Percentiles rank a stretch among this genome's conserved stretches.
These are phyloP conservation scores for Pandemis heparana DNA, from an alignment of 2,888 invertebrate species.

Conservation along the genomic window DNA sequence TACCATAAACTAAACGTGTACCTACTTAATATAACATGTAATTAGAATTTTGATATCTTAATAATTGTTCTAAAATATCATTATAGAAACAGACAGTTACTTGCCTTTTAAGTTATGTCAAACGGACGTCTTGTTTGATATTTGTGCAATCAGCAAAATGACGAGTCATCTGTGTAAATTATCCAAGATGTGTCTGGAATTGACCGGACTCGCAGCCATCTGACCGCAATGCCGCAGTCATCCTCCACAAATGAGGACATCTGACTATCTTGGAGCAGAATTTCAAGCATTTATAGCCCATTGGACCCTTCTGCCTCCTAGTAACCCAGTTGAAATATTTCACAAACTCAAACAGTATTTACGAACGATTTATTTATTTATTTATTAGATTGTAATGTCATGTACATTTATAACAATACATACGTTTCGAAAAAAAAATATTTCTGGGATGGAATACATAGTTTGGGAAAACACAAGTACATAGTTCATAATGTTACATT, in stretches of 20 bases:
- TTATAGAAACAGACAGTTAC: neutral
- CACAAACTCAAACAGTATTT: conserved; percentile 1
- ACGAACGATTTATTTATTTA: too few species aligned
- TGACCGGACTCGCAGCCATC: conserved; percentile 34
- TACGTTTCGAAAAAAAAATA: too few species aligned
- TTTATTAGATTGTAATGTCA: too few species aligned
- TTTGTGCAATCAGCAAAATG: conserved; percentile 24
- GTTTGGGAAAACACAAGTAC: too few species aligned
- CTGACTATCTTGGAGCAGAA: conserved; percentile 37
- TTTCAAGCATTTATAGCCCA: conserved; percentile 22
- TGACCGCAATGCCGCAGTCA: conserved; percentile 36
- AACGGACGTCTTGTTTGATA: neutral
- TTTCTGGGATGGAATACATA: too few species aligned
- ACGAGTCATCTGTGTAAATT: conserved; percentile 37
- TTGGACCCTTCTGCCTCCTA: conserved; percentile 22
- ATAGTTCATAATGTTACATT: too few species aligned
- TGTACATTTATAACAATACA: too few species aligned
- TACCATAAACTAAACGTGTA: too few species aligned
- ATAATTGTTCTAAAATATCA: neutral
- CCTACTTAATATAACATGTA: too few species aligned
- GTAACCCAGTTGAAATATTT: conserved; percentile 20
- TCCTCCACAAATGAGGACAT: conserved; percentile 37
- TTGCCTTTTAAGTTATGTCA: neutral
- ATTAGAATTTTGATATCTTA: neutral
- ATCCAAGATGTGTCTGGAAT: conserved; percentile 32